Evolutionary conservation across 2,888 invertebrate genomes (phyloP).

Genomic region (Pemphredon lugubris): DNA sequence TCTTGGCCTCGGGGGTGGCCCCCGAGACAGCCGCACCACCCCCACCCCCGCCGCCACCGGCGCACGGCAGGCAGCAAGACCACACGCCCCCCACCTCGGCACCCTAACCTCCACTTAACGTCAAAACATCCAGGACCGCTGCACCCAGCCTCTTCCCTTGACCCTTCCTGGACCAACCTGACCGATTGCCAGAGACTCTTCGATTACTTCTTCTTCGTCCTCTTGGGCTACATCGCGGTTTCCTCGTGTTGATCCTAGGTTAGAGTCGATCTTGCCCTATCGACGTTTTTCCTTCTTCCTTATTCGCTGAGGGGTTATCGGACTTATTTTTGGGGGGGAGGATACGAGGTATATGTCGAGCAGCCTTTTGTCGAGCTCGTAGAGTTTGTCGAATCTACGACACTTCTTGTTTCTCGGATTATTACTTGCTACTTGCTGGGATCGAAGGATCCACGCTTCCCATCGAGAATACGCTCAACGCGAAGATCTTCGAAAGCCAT

Average conservation of each 20-base stretch:
- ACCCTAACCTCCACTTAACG: slow-evolving; percentile 80
- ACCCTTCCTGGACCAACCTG: background rate
- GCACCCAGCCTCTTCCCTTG: slow-evolving; percentile 27
- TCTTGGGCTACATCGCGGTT: slow-evolving; percentile 24
- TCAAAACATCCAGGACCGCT: slow-evolving; percentile 73
- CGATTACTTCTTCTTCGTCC: background rate
- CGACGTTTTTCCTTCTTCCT: too few relatives aligned
- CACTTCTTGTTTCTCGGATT: too few relatives aligned
- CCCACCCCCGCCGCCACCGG: slow-evolving; percentile 82
- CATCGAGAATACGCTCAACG: too few relatives aligned
- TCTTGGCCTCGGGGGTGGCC: slow-evolving; percentile 85
- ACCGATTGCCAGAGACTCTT: background rate
- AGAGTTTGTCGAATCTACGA: too few relatives aligned
- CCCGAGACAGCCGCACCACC: slow-evolving; percentile 80
- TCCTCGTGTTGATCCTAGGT: background rate
- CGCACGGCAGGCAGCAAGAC: slow-evolving; percentile 82
- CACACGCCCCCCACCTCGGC: slow-evolving; percentile 82
- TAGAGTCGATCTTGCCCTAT: background rate
- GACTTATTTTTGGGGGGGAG: too few relatives aligned
- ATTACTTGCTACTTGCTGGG: too few relatives aligned
- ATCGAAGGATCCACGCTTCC: too few relatives aligned
- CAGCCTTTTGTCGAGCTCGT: too few relatives aligned
- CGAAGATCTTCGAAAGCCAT: too few relatives aligned
- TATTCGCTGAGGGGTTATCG: too few relatives aligned
- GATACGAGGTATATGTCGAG: too few relatives aligned